Evolutionary conservation across 2,113 vertebrate genomes (phyloP), one percentile per base, ranked within the genome.

Genomic region (Nyctibius bracteatus): DNA sequence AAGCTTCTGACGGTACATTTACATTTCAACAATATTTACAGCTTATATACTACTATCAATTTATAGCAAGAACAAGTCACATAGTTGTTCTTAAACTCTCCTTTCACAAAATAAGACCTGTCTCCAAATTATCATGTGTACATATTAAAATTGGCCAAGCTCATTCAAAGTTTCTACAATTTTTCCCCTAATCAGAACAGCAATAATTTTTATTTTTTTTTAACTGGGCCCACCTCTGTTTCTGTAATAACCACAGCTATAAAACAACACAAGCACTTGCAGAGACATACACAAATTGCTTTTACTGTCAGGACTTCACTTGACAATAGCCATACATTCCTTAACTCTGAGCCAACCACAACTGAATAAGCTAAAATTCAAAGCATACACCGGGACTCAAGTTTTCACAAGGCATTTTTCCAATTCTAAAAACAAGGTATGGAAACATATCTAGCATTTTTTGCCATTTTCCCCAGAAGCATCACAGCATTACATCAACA

Each of bases 261-360:
- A 83, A 92, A 96, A 81, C 55, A 88, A 54, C 67, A 93, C 82
- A 49, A 91, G 35, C 52, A 86, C 86, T 96, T 93, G 33, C 68
- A 82, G 88, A 79, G 82, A 95, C 63, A 52, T 14, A 88, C 27
- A 73, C 22, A 30, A 93, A 88, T n/a, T 72, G 70, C 35, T 87
- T 91, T 92, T 88, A 90, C 95, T 86, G 68, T 94, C 75, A 63
- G 88, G 88, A 86, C 74, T 94, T 81, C 75, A 92, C 92, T 90
- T 78, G 72, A 78, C 88, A 90, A 92, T 18, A 92, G 90, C 65
- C 92, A 94, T 95, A 88, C 35, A 67, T 52, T 71, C 85, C 77
- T 88, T 30, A 67, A 63, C 46, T 93, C 82, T 1, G 11, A 90
- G 80, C 72, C 80, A 63, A 79, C n/a, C 66, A 28, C 41, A 90